Base-by-base conservation (phyloP, 2,888 invertebrate species). In the Caenorhabditis zanzibari region DNA sequence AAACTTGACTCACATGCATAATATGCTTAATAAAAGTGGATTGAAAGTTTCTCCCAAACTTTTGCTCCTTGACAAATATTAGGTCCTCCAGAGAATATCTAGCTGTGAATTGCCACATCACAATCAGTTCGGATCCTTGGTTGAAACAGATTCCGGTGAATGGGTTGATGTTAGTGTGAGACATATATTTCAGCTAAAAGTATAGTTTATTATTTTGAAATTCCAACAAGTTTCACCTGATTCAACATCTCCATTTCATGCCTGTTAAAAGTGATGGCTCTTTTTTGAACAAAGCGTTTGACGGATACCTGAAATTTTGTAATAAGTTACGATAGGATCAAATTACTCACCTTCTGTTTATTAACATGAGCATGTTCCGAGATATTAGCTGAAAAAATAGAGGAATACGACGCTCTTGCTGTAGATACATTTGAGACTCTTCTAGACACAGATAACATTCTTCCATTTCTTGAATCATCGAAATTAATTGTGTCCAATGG, bases 101-200 rank as follows among this genome's bases (percentile, higher is more conserved):
- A 0, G 77, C 49, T n/a, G 83, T 81, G 69, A 81, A 88, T 54
- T 77, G 81, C 86, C 88, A 86, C 64, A 86, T 80, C 0, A 86
- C 82, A 5, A 87, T 56, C 5, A 87, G 54, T 35, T 88, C 85
- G 44, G 77, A 69, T 41, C 85, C 81, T 41, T 86, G 86, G 68
- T 88, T 87, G 80, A 88, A 88, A n/a, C 86, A 85, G 47, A 88
- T 86, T 38, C 88, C 88, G 26, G 66, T 69, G 73, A 88, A 88
- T 2, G 73, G 52, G 64, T 88, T 88, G 24, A 87, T 64, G 66
- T 87, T 87, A 0, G 84, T 52, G 54, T 88, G 86, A 22, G 64
- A 82, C 41, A 87, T 64, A 49, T 77, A 74, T 84, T 86, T 86
- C 4, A 88, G 64, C 86, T 88, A 66, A 28, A 86, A 81, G 32